Conservation (phyloP, 1,140 invertebrate species). For the Drosophila pseudoananassae region DNA sequence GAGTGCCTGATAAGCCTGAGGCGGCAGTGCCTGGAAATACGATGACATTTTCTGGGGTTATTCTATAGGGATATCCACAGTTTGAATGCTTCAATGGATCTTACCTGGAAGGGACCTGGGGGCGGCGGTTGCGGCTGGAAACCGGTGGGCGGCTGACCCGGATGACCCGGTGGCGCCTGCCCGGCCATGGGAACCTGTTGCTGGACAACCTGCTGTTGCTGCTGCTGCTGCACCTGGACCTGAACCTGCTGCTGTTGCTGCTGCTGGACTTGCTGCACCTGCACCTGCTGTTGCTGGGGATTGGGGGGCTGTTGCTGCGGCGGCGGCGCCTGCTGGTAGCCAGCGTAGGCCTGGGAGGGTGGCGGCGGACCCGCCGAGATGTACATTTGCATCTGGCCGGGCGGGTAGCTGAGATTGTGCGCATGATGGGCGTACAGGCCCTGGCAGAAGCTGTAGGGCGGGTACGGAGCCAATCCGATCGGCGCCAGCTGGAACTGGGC, state of each 20-base stretch:
- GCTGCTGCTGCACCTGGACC: constrained; percentile 46
- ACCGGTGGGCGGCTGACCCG: constrained; percentile 42
- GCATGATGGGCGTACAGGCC: constrained; percentile 72
- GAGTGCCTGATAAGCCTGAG: constrained; percentile 84
- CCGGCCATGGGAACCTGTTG: constrained; percentile 49
- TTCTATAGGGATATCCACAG: not conserved
- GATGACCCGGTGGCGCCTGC: constrained; percentile 52
- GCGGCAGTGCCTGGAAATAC: constrained; percentile 63
- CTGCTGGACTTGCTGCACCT: constrained; percentile 63
- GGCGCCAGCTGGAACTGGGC: constrained; percentile 84
- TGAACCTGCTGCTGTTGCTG: constrained; percentile 52
- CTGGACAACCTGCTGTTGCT: constrained; percentile 57
- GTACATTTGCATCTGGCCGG: constrained; percentile 85
- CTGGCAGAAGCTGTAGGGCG: constrained; percentile 82
- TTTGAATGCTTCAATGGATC: not conserved
- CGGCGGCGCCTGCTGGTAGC: constrained; percentile 74
- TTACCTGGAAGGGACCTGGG: constrained; percentile 2
- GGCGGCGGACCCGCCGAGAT: constrained; percentile 84
- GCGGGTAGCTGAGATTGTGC: constrained; percentile 79
- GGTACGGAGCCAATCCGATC: constrained; percentile 70
- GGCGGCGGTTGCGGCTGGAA: constrained; percentile 60
- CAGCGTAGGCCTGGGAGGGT: constrained; percentile 84
- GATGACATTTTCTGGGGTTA: not conserved
- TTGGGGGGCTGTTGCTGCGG: constrained; percentile 49
- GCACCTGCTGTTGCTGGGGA: constrained; percentile 55